Conservation (phyloP, 2,888 invertebrate genomes). For the Eledona agricola region DNA sequence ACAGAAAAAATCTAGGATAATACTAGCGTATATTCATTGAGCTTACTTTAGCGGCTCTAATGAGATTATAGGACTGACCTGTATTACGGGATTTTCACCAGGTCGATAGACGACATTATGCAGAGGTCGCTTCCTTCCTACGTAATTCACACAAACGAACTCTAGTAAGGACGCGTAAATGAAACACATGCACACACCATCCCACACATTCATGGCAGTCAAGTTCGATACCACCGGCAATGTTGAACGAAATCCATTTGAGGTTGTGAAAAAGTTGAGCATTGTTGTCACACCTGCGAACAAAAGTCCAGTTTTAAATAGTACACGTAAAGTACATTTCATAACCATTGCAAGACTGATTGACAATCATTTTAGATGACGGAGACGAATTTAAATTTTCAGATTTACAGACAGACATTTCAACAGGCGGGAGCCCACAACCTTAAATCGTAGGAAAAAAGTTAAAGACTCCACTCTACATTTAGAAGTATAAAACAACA, state of each 20-base stretch:
- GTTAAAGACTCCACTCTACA: no score
- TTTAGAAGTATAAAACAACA: no score
- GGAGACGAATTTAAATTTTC: no score
- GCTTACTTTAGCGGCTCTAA: conserved; percentile 18
- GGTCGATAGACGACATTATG: conserved; percentile 91
- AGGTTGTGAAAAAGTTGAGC: conserved; percentile 98
- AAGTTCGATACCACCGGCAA: conserved; percentile 93
- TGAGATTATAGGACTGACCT: conserved; percentile 69
- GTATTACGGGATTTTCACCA: conserved; percentile 89
- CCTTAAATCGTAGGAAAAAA: no score
- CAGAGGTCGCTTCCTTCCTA: conserved; percentile 87
- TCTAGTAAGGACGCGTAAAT: conserved; percentile 94
- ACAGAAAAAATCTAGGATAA: conserved; percentile 5
- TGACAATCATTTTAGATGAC: no score
- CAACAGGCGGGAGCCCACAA: no score
- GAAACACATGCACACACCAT: conserved; percentile 96
- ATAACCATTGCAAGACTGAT: no score
- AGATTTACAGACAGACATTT: no score
- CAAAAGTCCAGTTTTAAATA: conserved; percentile 45
- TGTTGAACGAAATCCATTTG: conserved; percentile 90
- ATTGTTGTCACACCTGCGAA: conserved; percentile 91
- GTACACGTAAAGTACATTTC: no score
- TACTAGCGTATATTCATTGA: not conserved
- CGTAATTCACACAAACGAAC: conserved; percentile 95
- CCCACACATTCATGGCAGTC: conserved; percentile 97